Base-by-base conservation (phyloP, 2,888 invertebrate genomes). In the Serripes groenlandicus region DNA sequence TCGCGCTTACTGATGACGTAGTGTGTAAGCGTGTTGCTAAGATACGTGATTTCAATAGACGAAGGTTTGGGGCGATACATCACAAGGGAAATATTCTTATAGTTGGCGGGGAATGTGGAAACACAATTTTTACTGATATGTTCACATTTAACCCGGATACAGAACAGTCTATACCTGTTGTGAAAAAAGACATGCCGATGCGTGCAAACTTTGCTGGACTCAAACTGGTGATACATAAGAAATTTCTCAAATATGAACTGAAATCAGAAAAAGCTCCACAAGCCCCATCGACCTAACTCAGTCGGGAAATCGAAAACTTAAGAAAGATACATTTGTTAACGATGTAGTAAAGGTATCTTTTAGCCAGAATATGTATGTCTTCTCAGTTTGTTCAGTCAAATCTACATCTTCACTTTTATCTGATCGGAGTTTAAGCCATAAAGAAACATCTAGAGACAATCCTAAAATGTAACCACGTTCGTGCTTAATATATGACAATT, bases 221-320 rank as follows among this genome's bases (percentile, higher is more conserved):
- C 7, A 91, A 90, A 58, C 85, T 91, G n/a, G 86, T 91, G 2
- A 81, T 91, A 66, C 90, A 91, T 37, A 91, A 91, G 64, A 89
- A 88, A 60, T 89, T 88, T 71, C 78, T 91, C 15, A 88, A 80
- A 42, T 75, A 78, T 64, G 84, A 84, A 21, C 28, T 52, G 18
- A 64, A 74, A 32, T 49, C 49, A 21, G 7, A 49, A n/a, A n/a
- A n/a, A n/a, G n/a, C n/a, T n/a, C n/a, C n/a, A n/a, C n/a, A n/a
- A n/a, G n/a, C n/a, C n/a, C n/a, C n/a, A n/a, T n/a, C n/a, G n/a
- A n/a, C n/a, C n/a, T n/a, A n/a, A n/a, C n/a, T n/a, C n/a, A n/a
- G n/a, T n/a, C n/a, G n/a, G n/a, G n/a, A n/a, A n/a, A n/a, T n/a
- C n/a, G n/a, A n/a, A n/a, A n/a, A n/a, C n/a, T n/a, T n/a, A n/a